phyloP scores from a whole-genome alignment of 2,888 invertebrate species.

The Selenia dentaria region DNA sequence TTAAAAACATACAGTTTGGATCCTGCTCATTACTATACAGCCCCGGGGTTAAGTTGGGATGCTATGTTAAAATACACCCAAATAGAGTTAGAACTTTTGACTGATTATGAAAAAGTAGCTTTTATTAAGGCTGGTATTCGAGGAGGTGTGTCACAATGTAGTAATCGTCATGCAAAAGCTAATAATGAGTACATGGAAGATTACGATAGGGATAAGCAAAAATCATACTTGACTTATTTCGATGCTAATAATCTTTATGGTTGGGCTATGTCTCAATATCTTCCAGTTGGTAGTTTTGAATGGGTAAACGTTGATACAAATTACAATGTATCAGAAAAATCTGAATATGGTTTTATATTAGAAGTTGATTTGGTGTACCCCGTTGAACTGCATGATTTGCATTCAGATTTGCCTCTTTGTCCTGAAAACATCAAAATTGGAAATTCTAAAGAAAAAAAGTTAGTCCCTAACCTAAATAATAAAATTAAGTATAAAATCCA shows the following conservation, averaged over 20 bases:
- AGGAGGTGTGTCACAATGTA: conserved; percentile 19
- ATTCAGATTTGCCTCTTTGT: conserved; percentile 26
- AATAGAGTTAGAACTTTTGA: conserved; percentile 10
- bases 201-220: conserved; percentile 3
- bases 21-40: no score
- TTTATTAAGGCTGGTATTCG: conserved; percentile 16
- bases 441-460: conserved; percentile 10
- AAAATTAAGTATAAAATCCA: no score
- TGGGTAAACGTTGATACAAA: conserved; percentile 10
- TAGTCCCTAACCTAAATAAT: conserved; percentile 32
- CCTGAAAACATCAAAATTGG: conserved; percentile 18
- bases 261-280: conserved; percentile 23
- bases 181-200: conserved; percentile 8
- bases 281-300: conserved; percentile 13
- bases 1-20: conserved; percentile 15
- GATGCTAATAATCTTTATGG: no score
- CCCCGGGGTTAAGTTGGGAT: no score
- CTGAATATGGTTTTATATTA: conserved; percentile 23
- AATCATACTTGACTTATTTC: conserved; percentile 2
- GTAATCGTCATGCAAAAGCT: conserved; percentile 5
- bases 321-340: conserved; percentile 10
- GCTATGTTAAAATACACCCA: conserved; percentile 23
- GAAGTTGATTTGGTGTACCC: conserved; percentile 35
- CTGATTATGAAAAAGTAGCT: conserved; percentile 5
- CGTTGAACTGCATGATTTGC: conserved; percentile 23